These are phyloP conservation scores for Sialia sialis DNA, from an alignment of 2,113 vertebrate genomes.

Conservation along the genomic window DNA sequence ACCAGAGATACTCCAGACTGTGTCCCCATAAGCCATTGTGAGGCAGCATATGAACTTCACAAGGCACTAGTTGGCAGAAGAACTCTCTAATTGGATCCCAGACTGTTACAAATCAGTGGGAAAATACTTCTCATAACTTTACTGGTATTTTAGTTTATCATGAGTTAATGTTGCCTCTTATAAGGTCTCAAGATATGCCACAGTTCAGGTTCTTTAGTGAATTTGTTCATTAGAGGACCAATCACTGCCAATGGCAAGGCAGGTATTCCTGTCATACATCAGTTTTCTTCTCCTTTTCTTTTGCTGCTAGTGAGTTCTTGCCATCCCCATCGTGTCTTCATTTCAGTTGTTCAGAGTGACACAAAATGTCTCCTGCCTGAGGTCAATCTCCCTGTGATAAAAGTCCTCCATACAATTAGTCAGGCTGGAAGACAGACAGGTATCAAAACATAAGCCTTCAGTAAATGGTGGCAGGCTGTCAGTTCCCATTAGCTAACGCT, in stretches of 20 bases:
- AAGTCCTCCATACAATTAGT: slow-evolving; percentile 26
- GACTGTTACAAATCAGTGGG: neutral
- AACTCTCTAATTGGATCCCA: neutral
- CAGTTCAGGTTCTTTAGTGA: neutral
- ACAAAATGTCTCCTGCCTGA: slow-evolving; percentile 41
- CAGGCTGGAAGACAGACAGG: slow-evolving; percentile 35
- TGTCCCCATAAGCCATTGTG: neutral
- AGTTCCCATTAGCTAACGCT: slow-evolving; percentile 32
- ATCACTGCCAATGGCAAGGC: neutral
- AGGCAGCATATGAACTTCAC: neutral
- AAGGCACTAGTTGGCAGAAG: neutral
- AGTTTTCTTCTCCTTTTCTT: slow-evolving; percentile 8
- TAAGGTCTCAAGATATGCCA: neutral
- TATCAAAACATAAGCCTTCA: neutral
- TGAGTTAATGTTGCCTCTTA: slow-evolving; percentile 10
- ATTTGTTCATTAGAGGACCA: neutral
- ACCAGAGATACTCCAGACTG: neutral
- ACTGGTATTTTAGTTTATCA: slow-evolving; percentile 19
- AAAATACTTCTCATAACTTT: neutral
- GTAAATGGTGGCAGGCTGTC: slow-evolving; percentile 44
- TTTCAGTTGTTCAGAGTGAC: slow-evolving; percentile 21
- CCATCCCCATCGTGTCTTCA: neutral
- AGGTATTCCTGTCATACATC: neutral
- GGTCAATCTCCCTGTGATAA: slow-evolving; percentile 45
- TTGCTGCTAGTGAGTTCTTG: neutral